These are phyloP conservation scores for Sminthopsis crassicaudata DNA, from an alignment of 2,113 vertebrate genomes.

Conservation along the genomic window DNA sequence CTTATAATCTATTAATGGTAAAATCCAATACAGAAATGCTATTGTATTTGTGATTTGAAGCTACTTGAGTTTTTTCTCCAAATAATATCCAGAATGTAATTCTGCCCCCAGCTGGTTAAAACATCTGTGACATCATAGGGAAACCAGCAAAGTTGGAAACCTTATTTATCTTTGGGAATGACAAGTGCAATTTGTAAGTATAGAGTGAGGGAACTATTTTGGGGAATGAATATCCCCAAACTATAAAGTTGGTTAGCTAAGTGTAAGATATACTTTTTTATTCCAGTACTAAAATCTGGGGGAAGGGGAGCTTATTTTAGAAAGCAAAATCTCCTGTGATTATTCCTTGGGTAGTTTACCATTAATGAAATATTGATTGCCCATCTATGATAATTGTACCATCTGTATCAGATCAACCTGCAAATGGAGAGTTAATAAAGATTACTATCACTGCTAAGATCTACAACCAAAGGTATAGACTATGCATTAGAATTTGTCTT, in stretches of 20 bases:
- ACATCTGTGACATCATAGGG: slow-evolving; percentile 81
- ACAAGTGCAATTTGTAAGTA: slow-evolving; percentile 71
- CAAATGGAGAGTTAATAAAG: slow-evolving; percentile 62
- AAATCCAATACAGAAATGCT: slow-evolving; percentile 65
- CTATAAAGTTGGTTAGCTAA: slow-evolving; percentile 62
- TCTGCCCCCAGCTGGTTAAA: slow-evolving; percentile 98
- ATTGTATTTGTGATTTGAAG: slow-evolving; percentile 77
- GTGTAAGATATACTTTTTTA: slow-evolving; percentile 47
- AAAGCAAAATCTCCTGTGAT: slow-evolving; percentile 60
- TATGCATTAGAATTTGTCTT: not conserved
- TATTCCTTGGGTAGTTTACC: slow-evolving; percentile 66
- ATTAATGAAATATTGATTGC: slow-evolving; percentile 68
- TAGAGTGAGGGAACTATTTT: slow-evolving; percentile 53
- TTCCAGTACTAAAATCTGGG: slow-evolving; percentile 48
- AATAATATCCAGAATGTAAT: slow-evolving; percentile 92
- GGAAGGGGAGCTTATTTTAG: slow-evolving; percentile 66
- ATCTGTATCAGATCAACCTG: slow-evolving; percentile 49
- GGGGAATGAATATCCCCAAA: slow-evolving; percentile 65
- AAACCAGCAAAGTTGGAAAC: slow-evolving; percentile 70
- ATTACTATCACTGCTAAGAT: not conserved
- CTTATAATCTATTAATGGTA: slow-evolving; percentile 78
- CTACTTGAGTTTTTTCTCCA: slow-evolving; percentile 58
- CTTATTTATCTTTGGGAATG: slow-evolving; percentile 29
- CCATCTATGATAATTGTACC: slow-evolving; percentile 33
- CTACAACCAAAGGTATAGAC: rapidly evolving